phyloP scores from a whole-genome alignment of 2,113 vertebrate genomes.

The Ptilonorhynchus violaceus region DNA sequence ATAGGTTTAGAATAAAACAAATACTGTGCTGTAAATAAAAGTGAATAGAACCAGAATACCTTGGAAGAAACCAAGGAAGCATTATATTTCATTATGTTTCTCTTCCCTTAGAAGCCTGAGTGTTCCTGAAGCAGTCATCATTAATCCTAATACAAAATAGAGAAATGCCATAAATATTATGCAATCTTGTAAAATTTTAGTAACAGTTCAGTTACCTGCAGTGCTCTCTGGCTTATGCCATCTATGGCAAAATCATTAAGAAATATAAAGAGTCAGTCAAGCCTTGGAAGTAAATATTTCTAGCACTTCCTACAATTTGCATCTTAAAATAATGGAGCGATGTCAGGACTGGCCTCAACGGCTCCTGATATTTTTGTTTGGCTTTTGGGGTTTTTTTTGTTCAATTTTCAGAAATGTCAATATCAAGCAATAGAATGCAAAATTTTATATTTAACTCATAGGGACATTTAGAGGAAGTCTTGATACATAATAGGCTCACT shows the following conservation, averaged over 20 bases:
- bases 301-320: background rate
- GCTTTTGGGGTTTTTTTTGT: fast-evolving
- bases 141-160: background rate
- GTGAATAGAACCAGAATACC: background rate
- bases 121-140: background rate
- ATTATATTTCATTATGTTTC: background rate
- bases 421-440: background rate
- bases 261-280: background rate
- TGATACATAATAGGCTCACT: background rate
- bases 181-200: background rate
- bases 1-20: background rate
- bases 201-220: background rate
- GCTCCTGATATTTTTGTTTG: background rate
- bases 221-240: background rate
- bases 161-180: background rate
- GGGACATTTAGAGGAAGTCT: background rate
- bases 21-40: background rate
- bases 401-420: background rate
- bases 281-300: background rate
- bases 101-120: background rate
- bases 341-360: background rate
- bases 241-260: background rate
- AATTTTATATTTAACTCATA: background rate
- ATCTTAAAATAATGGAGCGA: background rate
- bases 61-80: background rate